Evolutionary conservation across 1,140 invertebrate genomes (phyloP), one percentile per base, ranked within the genome.

Genomic region (Aphaenogaster floridana): DNA sequence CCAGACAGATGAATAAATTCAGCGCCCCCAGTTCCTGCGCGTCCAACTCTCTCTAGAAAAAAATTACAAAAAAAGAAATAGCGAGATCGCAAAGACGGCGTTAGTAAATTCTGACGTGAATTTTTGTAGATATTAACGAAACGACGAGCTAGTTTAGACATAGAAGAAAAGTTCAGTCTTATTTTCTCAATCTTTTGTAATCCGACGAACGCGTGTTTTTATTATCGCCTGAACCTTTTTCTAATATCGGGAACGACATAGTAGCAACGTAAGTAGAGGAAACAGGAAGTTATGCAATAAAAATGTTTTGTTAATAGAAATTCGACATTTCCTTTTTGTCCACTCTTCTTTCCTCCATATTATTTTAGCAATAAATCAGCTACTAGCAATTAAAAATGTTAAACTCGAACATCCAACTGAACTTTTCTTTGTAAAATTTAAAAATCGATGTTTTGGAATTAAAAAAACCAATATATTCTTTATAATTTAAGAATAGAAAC

Each of bases 1-100:
- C 96, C 57, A 97, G 90, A 88, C 96, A 96, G 79, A 97, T 97
- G 64, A 97, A 95, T 52, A 97, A 94, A 93, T 97, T 97, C 13
- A 96, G 89, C 17, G 96, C 95, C 28, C 93, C 91, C 3, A 97
- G 92, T 80, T 94, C 90, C 2, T 94, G 92, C 84, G 95, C 93
- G 52, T 96, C 93, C 17, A 91, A 59, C 15, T 92, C 93, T 86
- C 94, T 94, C 96, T 97, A 93, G 1, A 68, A 68, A 45, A 57
- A 68, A 11, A 74, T 83, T 74, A 77, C 68, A 69, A 61, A 74
- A 86, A 64, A 72, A 66, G 45, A 66, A n/a, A 45, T 69, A 74
- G 66, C 42, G 63, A 81, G 63, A 80, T 9, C 7, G 39, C 34
- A 15, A 68, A 45, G 64, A 54, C 0, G 15, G 2, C 21, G 21